Conservation (phyloP, 2,113 vertebrate genomes). For the Bambusicola thoracicus region DNA sequence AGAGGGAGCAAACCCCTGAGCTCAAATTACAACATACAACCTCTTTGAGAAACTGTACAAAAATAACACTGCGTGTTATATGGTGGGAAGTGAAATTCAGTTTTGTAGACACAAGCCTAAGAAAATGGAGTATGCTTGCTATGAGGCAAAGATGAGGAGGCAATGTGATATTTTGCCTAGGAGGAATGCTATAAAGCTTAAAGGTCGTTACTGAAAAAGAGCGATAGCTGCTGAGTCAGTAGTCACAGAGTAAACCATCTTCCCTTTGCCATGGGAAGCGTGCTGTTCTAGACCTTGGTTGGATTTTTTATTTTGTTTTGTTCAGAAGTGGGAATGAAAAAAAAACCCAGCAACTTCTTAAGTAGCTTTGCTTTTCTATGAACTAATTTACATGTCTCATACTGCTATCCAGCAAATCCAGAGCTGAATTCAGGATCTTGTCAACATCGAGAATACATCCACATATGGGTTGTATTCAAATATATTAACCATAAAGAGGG, state of each 20-base stretch:
- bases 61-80: background rate
- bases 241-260: background rate
- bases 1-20: background rate
- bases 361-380: background rate
- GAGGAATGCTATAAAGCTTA: background rate
- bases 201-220: background rate
- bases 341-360: background rate
- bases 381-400: background rate
- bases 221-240: background rate
- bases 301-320: background rate
- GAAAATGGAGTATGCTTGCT: background rate
- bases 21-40: background rate
- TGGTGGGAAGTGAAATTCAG: background rate
- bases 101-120: background rate
- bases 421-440: background rate
- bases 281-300: accelerated
- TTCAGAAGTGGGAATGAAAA: background rate
- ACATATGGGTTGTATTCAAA: background rate
- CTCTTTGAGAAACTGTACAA: background rate
- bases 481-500: background rate
- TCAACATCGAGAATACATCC: background rate
- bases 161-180: background rate
- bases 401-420: background rate
- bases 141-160: background rate
- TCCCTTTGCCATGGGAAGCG: background rate